Evolutionary conservation across 1,140 invertebrate genomes (phyloP).

Genomic region (Aphelenchoides besseyi): DNA sequence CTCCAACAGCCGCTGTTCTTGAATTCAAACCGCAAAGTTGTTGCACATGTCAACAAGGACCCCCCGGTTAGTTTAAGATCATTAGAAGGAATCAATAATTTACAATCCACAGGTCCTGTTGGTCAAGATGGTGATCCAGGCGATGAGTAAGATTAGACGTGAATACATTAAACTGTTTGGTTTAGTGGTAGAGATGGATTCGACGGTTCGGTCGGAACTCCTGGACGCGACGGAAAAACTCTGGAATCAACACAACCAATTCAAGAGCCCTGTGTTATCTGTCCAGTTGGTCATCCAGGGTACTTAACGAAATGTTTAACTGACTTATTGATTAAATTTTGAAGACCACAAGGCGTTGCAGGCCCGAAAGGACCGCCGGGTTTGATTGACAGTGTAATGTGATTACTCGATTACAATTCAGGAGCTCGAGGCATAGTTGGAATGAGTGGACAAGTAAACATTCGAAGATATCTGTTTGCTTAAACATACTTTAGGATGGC

Average conservation of each 20-base stretch:
- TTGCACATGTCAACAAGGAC: constrained; percentile 6
- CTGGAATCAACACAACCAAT: neutral
- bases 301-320: neutral
- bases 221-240: neutral
- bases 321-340: neutral
- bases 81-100: neutral
- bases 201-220: neutral
- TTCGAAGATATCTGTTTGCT: too few relatives aligned
- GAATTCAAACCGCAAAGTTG: constrained; percentile 8
- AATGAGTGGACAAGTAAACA: neutral
- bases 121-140: neutral
- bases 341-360: neutral
- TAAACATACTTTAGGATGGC: neutral
- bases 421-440: neutral
- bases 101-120: too few relatives aligned
- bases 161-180: neutral
- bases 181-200: neutral
- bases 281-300: constrained; percentile 5
- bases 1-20: neutral
- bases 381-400: neutral
- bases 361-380: neutral
- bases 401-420: neutral
- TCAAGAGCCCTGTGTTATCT: neutral
- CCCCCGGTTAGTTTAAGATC: neutral
- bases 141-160: neutral